Evolutionary conservation across 2,888 invertebrate species (phyloP), one percentile per base, ranked within the genome.

Genomic region (Antitype chi): DNA sequence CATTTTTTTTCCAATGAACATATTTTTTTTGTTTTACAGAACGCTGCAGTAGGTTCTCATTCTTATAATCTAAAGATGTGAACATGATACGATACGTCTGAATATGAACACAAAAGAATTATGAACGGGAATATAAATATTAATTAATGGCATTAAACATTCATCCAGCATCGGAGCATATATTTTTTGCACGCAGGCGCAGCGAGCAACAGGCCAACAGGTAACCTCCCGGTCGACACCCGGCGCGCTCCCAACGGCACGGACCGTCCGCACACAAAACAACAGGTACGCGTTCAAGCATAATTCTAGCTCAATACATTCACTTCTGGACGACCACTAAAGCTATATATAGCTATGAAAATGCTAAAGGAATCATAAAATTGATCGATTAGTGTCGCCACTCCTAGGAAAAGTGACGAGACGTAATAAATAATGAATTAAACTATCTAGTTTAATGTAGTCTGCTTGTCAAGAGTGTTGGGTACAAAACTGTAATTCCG

Each of bases 141-240:
- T 87, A 81, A 83, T 82, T 87, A 81, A 86, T 84, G 75, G 62
- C 59, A 81, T 78, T 85, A 80, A 80, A 83, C 74, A 85, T 85
- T 87, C 87, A 87, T 80, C 84, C 81, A 81, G 74, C 84, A 85
- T 85, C 81, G 84, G 75, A 78, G 69, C 75, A 82, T 74, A 76
- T 85, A 88, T 91, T 91, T 91, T 91, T 91, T 88, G 87, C 89
- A 82, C 81, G 82, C 76, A 78, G 76, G 82, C 86, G 83, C 81
- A 81, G 76, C 80, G 80, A 81, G 85, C 83, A 87, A 88, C 91
- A 91, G 91, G 91, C 91, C 83, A 87, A 88, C 91, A 91, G 91
- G 91, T 91, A 90, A 85, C 82, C 74, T 73, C 73, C 64, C 81
- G 81, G 76, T 43, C 73, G 82, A 81, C 88, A 84, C 84, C 87